These are phyloP conservation scores for Athalia rosae DNA, from an alignment of 2,888 invertebrate species.

Conservation along the genomic window DNA sequence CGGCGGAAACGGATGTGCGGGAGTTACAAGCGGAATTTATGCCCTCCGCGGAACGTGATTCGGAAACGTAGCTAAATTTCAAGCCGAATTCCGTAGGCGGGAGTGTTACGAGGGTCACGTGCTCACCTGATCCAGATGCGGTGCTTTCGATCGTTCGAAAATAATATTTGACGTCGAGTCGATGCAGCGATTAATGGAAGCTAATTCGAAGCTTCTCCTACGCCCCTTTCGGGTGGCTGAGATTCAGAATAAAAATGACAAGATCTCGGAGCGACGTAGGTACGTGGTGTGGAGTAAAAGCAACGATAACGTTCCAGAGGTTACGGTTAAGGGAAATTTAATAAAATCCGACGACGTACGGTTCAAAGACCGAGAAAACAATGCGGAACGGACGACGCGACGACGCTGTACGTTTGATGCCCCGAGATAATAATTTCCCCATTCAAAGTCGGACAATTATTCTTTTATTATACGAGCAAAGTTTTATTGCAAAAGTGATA, in stretches of 20 bases:
- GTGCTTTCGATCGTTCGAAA: neutral
- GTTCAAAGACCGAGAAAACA: neutral
- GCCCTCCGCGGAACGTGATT: constrained; percentile 14
- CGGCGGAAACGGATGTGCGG: constrained; percentile 18
- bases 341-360: too few species aligned
- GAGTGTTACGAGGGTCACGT: neutral
- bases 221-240: too few species aligned
- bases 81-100: neutral
- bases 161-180: neutral
- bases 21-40: constrained; percentile 28
- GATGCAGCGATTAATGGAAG: too few species aligned
- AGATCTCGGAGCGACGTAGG: neutral
- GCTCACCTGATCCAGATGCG: neutral
- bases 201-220: too few species aligned
- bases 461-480: neutral
- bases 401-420: neutral
- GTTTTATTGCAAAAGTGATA: constrained; percentile 1
- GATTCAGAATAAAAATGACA: neutral
- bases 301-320: too few species aligned
- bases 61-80: constrained; percentile 26
- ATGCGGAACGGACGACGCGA: neutral
- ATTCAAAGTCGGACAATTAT: neutral
- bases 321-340: too few species aligned
- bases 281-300: too few species aligned
- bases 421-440: neutral